Evolutionary conservation across 1,140 invertebrate species (phyloP), one percentile per base, ranked within the genome.

Genomic region (Drosophila suzukii): DNA sequence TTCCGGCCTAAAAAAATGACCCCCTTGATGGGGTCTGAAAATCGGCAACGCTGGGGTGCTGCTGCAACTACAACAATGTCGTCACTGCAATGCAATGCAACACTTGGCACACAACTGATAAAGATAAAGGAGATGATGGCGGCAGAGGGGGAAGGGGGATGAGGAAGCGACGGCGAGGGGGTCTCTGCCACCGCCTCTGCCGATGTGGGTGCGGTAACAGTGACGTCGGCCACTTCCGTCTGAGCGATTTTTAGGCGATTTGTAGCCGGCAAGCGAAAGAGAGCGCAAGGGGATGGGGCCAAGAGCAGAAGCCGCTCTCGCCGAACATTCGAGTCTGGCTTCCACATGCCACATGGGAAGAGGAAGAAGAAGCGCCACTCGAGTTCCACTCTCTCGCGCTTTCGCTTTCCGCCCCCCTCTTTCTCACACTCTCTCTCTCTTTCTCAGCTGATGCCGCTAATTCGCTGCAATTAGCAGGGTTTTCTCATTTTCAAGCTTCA

Each of bases 341-440:
- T 79, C 78, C 78, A 81, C 78, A 81, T 81, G 65, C 78, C 75
- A 81, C 78, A 78, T 32, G 38, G 58, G 34, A 58, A 36, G 57
- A 60, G 47, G 58, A 46, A 54, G 41, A 54, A 60, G 51, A 39
- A 17, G 50, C 50, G 30, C 50, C 34, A 66, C 13, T 46, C 73
- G 63, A 41, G 67, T 77, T 88, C 84, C 84, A 88, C 56, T 41
- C 51, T 61, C 47, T 24, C 27, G n/a, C 50, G 34, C 53, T 55
- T 41, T 57, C 57, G 66, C 66, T 50, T 58, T 59, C 71, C 70
- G 73, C 65, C 62, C 13, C 43, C 43, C 43, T 44, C 15, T 15
- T 5, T 4, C 43, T 12, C 43, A 44, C 17, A 11, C 66, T 47
- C 41, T 49, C 60, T 17, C 4, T n/a, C 41, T 20, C 53, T 32